Conservation (phyloP, 2,113 vertebrate species). For the Hyperoodon ampullatus region DNA sequence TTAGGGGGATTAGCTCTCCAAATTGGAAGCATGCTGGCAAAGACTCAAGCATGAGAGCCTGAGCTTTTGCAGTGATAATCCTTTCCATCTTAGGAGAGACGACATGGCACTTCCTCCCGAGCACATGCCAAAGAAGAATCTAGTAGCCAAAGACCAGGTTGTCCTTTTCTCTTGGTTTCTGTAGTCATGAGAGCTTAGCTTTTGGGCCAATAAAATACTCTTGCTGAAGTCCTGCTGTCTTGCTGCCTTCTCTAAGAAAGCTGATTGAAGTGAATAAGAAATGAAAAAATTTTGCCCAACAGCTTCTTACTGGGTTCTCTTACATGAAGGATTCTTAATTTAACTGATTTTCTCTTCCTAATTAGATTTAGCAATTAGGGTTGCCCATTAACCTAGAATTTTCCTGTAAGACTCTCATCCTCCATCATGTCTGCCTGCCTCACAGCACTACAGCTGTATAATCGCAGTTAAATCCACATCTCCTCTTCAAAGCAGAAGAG, state of each 20-base stretch:
- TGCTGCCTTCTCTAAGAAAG: background rate
- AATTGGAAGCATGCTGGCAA: slow-evolving; percentile 46
- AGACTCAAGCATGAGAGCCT: background rate
- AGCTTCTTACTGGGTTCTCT: slow-evolving; percentile 33
- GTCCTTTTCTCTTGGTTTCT: background rate
- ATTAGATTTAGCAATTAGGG: slow-evolving; percentile 66
- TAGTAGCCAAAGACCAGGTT: background rate
- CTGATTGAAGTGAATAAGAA: background rate
- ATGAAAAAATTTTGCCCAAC: slow-evolving; percentile 4
- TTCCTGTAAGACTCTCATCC: background rate
- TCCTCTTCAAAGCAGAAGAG: slow-evolving; percentile 39
- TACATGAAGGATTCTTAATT: slow-evolving; percentile 53
- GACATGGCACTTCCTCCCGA: background rate
- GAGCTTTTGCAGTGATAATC: background rate
- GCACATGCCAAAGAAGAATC: background rate
- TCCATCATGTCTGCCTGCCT: background rate
- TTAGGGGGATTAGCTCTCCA: slow-evolving; percentile 49
- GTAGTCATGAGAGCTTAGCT: background rate
- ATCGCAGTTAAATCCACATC: slow-evolving; percentile 22
- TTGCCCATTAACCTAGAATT: slow-evolving; percentile 54
- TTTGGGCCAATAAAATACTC: background rate
- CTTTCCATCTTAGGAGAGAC: background rate
- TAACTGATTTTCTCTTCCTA: slow-evolving; percentile 62
- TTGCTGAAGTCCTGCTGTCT: background rate
- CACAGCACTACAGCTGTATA: background rate